Percentiles rank a stretch among this genome's conserved stretches.
These are phyloP conservation scores for Donacobius atricapilla DNA, from an alignment of 2,113 vertebrate genomes.

Conservation along the genomic window DNA sequence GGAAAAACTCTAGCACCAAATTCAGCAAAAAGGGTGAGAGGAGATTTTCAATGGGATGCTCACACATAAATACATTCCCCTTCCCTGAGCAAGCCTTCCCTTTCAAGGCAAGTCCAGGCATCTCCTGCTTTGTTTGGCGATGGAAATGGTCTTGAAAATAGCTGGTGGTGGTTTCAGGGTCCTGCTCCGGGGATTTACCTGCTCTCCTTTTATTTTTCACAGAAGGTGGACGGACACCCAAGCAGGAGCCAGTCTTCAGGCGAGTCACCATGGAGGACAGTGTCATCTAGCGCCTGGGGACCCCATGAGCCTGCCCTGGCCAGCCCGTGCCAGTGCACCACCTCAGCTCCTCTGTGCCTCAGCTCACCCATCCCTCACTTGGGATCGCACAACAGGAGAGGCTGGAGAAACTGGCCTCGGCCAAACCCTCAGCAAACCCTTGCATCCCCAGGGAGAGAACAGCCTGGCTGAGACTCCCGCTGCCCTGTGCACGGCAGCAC, in stretches of 20 bases:
- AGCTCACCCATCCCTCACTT: neutral
- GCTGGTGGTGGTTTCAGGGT: neutral
- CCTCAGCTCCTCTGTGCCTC: constrained; percentile 30
- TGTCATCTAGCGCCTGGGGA: constrained; percentile 22
- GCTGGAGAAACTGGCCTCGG: rapidly evolving
- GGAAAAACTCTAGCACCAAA: neutral
- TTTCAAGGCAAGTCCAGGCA: neutral
- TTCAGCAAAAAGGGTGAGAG: neutral
- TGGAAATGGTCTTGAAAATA: neutral
- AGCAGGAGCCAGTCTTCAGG: constrained; percentile 59
- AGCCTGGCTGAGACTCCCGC: neutral
- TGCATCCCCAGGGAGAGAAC: neutral
- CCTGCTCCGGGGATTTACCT: neutral
- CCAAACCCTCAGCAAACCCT: neutral
- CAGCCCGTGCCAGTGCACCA: neutral
- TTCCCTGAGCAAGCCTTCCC: neutral
- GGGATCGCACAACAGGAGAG: neutral
- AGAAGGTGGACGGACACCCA: constrained; percentile 21
- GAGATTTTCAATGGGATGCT: neutral
- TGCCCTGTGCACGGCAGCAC: rapidly evolving
- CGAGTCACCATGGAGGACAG: constrained; percentile 66
- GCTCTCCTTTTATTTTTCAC: constrained; percentile 30
- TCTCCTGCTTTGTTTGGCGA: neutral
- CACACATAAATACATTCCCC: neutral
- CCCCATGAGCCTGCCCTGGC: neutral